phyloP scores from a whole-genome alignment of 2,113 vertebrate species.

The Centropus bengalensis region DNA sequence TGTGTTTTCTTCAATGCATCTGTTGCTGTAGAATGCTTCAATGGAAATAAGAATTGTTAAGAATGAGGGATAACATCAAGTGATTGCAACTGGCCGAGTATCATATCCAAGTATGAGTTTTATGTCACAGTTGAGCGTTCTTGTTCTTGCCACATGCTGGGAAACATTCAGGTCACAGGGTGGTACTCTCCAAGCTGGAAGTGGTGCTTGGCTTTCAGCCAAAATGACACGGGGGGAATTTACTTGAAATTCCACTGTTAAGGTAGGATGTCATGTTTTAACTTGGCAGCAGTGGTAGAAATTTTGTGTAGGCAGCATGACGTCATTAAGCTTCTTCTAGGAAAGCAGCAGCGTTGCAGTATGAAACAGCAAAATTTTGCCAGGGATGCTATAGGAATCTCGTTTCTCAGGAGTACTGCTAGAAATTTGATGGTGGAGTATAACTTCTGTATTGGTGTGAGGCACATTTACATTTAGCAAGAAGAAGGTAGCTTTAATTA shows the following conservation, averaged over 20 bases:
- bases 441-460: neutral
- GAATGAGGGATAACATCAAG: neutral
- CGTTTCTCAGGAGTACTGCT: neutral
- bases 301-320: neutral
- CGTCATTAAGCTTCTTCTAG: neutral
- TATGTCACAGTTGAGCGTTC: neutral
- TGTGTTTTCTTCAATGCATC: neutral
- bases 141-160: neutral
- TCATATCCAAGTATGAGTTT: neutral
- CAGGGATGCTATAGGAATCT: neutral
- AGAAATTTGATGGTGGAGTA: neutral
- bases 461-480: neutral
- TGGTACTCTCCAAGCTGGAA: neutral
- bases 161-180: neutral
- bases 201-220: neutral
- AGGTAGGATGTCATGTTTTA: neutral
- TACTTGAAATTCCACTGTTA: neutral
- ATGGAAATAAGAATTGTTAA: neutral
- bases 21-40: neutral
- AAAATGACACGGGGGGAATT: neutral
- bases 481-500: neutral
- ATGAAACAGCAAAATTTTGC: neutral
- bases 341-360: neutral
- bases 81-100: neutral
- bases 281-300: neutral